Evolutionary conservation across 2,113 vertebrate species (phyloP), one percentile per base, ranked within the genome.

Genomic region (Corythaixoides concolor): DNA sequence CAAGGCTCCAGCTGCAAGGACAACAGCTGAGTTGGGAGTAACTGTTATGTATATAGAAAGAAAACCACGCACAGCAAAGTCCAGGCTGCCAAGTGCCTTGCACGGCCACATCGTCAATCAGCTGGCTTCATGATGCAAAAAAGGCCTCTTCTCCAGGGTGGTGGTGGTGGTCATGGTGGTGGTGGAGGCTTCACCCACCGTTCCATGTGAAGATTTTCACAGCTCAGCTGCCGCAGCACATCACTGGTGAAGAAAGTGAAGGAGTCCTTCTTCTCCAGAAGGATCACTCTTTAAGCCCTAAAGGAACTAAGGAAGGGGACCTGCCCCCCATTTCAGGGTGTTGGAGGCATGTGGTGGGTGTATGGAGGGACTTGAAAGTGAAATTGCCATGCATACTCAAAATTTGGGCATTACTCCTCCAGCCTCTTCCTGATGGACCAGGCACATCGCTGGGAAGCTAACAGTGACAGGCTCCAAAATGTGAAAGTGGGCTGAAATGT

Each of bases 101-200:
- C 33, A 28, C 4, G 2, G 20, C 35, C 33, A 19, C 8, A 6
- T 80, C 15, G 21, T 60, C 62, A 32, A 3, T 59, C 55, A 64
- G 5, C 43, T 7, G 0, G 39, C 52, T 81, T 75, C 0, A 0
- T 67, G 30, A 33, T 52, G 19, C 32, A 41, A 27, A 78, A n/a
- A 50, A 28, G 23, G 37, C 13, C 8, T 66, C 41, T 72, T 72
- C 41, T 58, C 60, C 8, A 3, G 28, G 8, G 6, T 21, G 22
- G 6, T 41, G 22, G 6, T 41, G 5, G 8, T 45, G 37, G 55
- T 52, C 8, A 2, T 35, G 5, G 50, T 47, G 41, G 35, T 58
- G 37, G 15, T 19, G 15, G 52, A 33, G 58, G 75, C 47, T 68
- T 89, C 70, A 73, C 21, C 24, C 11, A 15, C 16, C 8, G 8